phyloP scores from a whole-genome alignment of 2,888 invertebrate species.

The Calameuta filiformis region DNA sequence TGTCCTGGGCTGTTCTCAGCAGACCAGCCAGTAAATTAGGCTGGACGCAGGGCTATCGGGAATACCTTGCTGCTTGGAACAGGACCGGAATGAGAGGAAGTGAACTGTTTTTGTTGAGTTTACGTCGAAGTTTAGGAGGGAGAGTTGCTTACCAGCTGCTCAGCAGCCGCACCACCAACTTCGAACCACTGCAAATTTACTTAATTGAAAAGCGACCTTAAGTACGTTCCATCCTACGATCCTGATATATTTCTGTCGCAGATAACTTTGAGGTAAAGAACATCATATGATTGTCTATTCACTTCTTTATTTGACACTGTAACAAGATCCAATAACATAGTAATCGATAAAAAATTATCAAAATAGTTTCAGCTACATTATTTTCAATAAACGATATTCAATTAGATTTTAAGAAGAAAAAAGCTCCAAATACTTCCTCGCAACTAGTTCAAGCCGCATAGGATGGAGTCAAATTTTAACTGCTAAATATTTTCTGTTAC shows the following conservation, averaged over 20 bases:
- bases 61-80: conserved; percentile 3
- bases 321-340: too few species aligned
- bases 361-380: too few species aligned
- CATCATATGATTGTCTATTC: too few species aligned
- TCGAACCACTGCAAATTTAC: conserved; percentile 35
- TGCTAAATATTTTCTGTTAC: background rate
- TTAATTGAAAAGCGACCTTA: conserved; percentile 33
- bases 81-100: conserved; percentile 20
- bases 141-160: conserved; percentile 19
- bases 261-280: background rate
- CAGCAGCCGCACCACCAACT: conserved; percentile 14
- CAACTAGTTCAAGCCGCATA: too few species aligned
- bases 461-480: background rate
- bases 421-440: too few species aligned
- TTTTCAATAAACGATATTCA: too few species aligned
- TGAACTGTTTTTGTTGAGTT: conserved; percentile 36
- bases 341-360: too few species aligned
- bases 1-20: background rate
- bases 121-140: conserved; percentile 25
- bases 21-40: conserved; percentile 15
- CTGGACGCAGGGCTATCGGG: conserved; percentile 12
- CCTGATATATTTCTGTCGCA: background rate
- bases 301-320: too few species aligned
- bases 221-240: conserved; percentile 5
- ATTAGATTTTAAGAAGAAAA: too few species aligned